Conservation (phyloP, 2,888 invertebrate species). For the Cantharis rustica region DNA sequence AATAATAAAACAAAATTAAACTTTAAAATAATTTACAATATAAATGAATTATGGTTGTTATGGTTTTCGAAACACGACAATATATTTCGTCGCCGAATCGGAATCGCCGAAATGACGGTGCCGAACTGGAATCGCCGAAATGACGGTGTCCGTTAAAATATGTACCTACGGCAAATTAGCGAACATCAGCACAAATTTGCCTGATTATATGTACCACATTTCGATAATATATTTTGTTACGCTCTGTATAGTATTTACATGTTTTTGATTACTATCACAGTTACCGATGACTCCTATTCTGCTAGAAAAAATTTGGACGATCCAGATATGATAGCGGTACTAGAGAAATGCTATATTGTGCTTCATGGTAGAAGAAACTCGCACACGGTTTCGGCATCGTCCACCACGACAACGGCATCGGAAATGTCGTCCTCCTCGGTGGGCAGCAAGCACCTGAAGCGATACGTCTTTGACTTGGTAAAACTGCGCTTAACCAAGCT, state of each 20-base stretch:
- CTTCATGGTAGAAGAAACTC: constrained; percentile 67
- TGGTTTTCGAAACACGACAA: too few relatives aligned
- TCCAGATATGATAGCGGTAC: constrained; percentile 70
- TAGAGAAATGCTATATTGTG: constrained; percentile 77
- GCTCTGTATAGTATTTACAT: neutral
- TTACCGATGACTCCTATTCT: constrained; percentile 75
- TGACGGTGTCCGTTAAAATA: neutral
- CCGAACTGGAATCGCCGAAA: too few relatives aligned
- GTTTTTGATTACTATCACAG: constrained; percentile 55
- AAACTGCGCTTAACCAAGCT: constrained; percentile 78
- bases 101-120: too few relatives aligned
- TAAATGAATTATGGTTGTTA: too few relatives aligned
- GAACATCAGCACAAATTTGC: neutral
- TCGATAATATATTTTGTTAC: neutral
- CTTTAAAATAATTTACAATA: too few relatives aligned
- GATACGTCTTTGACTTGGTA: constrained; percentile 73
- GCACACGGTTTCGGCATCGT: constrained; percentile 59
- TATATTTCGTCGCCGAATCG: too few relatives aligned
- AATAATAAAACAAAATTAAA: too few relatives aligned
- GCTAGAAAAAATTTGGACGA: constrained; percentile 74
- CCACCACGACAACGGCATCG: constrained; percentile 65
- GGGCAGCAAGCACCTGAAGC: constrained; percentile 76
- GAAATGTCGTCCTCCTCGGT: constrained; percentile 56
- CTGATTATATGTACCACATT: neutral
- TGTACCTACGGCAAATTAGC: neutral